Base-by-base conservation (phyloP, 1,140 invertebrate species). In the Fopius arisanus region DNA sequence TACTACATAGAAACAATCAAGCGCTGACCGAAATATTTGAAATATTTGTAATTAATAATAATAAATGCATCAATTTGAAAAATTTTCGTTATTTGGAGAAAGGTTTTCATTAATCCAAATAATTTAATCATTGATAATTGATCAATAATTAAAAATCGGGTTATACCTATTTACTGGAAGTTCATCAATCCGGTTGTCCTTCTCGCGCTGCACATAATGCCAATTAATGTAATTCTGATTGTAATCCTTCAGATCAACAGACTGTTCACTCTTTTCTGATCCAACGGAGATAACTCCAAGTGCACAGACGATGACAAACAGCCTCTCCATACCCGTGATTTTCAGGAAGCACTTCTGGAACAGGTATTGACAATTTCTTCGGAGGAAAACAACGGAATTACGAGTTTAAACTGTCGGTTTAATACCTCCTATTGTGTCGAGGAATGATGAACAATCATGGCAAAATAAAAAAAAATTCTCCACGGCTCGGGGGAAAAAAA, bases 301-400 rank as follows among this genome's bases (percentile, higher is more conserved):
- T 59, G 23, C 19, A 59, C 19, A 59, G 26, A 59, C 54, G 10
- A 59, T 59, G 21, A 59, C 23, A 28, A 59, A 59, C 54, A 59
- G 23, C 26, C 54, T 59, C 54, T 59, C 54, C 54, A 59, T 59
- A 59, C 26, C 54, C 54, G 54, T 3, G 21, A 59, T 5, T 23
- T 26, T 59, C 54, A 59, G 54, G 54, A 59, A 59, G 54, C 23
- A 59, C 54, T 59, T 26, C 54, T 59, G 23, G 12, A 59, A 59
- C 23, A 28, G 54, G 19, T 59, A 59, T 28, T 26, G 19, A 5
- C 23, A 59, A 59, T 59, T 59, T 59, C 54, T 21, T 14, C 54
- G 19, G 23, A 4, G 19, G 23, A 59, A 59, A 59, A 59, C 54
- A 59, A 59, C 54, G 1, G 54, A 59, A 59, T 59, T 26, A 28